phyloP scores from a whole-genome alignment of 2,888 invertebrate species.

The Ametastegia equiseti region DNA sequence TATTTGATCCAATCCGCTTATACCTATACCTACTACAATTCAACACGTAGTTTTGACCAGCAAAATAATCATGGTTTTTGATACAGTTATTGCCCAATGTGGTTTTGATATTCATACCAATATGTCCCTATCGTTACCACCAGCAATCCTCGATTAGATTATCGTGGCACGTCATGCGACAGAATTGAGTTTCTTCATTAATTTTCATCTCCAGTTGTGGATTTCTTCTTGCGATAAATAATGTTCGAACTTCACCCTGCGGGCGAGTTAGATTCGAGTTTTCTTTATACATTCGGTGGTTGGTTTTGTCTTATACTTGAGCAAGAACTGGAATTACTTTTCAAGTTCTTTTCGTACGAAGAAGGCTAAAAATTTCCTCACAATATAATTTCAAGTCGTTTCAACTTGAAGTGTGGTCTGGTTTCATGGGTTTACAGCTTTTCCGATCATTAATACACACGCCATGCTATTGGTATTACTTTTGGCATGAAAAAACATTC shows the following conservation, averaged over 20 bases:
- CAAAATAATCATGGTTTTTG: background rate
- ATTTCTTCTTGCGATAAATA: background rate
- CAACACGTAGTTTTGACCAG: background rate
- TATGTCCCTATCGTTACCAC: background rate
- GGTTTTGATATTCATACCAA: background rate
- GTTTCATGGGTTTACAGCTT: background rate
- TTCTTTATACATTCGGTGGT: background rate
- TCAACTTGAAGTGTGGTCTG: background rate
- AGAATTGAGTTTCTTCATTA: background rate
- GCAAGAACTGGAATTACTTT: slow-evolving; percentile 2
- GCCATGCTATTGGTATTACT: no score
- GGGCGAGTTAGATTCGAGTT: background rate
- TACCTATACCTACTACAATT: background rate
- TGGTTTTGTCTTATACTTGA: background rate
- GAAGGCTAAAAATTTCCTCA: background rate
- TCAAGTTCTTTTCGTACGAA: background rate
- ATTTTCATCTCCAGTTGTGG: background rate
- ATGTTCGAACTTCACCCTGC: background rate
- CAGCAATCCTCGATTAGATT: background rate
- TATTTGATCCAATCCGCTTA: background rate
- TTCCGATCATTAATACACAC: background rate
- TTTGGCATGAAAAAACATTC: background rate
- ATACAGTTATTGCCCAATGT: background rate
- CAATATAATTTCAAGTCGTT: background rate
- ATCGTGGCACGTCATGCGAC: background rate